Conservation (phyloP, 2,888 invertebrate genomes). For the Acronicta aceris region DNA sequence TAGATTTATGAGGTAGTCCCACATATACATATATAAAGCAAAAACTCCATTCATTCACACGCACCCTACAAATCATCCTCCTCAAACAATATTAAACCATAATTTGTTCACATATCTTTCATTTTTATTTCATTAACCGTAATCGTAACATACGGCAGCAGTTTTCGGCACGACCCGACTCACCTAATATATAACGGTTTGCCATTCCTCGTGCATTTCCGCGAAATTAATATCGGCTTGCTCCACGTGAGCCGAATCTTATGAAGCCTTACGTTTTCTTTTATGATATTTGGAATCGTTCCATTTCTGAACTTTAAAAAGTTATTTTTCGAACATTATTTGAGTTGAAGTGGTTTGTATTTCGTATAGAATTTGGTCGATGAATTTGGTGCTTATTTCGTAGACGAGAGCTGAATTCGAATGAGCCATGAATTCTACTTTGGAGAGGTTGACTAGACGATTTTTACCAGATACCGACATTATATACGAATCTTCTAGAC, state of each 20-base stretch:
- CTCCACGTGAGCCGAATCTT: conserved; percentile 62
- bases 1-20: too few species aligned
- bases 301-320: conserved; percentile 40
- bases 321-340: conserved; percentile 34
- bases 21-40: conserved; percentile 7
- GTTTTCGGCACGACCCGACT: conserved; percentile 52
- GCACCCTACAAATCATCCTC: conserved; percentile 20
- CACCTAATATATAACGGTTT: conserved; percentile 50
- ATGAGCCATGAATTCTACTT: conserved; percentile 3
- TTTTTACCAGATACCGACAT: too few species aligned
- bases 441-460: neutral
- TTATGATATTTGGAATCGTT: conserved; percentile 38
- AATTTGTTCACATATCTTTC: conserved; percentile 48
- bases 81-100: conserved; percentile 37
- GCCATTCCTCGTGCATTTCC: conserved; percentile 66
- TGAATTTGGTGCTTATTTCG: conserved; percentile 41
- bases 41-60: neutral
- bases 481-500: too few species aligned
- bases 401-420: conserved; percentile 16
- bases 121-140: conserved; percentile 57
- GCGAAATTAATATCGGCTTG: conserved; percentile 65
- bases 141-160: conserved; percentile 48
- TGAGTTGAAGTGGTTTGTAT: conserved; percentile 30
- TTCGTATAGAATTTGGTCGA: conserved; percentile 41
- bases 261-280: conserved; percentile 49